Base-by-base conservation (phyloP, 2,113 vertebrate species). In the Seriola quinqueradiata region DNA sequence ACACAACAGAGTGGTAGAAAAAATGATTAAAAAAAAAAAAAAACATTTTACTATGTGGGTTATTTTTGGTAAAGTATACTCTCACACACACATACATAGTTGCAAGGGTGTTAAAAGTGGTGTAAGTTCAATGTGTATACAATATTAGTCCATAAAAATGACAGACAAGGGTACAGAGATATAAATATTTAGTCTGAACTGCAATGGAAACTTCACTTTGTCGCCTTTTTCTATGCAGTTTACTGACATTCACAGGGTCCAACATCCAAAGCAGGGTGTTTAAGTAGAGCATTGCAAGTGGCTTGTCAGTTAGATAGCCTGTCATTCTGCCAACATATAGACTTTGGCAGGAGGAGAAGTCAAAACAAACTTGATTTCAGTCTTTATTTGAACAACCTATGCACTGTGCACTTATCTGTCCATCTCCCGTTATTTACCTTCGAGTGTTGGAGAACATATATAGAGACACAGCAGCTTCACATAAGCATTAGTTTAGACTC, bases 321-420 rank as follows among this genome's bases (percentile, higher is more conserved):
- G 42, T 81, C 42, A 71, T 36, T 76, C 60, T 59, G 66, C 80
- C 52, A 71, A 36, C 0, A 1, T 55, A 40, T 16, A 57, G 61
- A 23, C 36, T 64, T 61, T 61, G 57, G 16, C 25, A 78, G 8
- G 40, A 66, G 28, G 36, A 65, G 63, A 75, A 40, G 70, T 75
- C 81, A 57, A 86, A 89, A 85, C 87, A 88, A 75, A 87, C 67
- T 13, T 10, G 40, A 77, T 79, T 72, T 38, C 82, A 19, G 42
- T n/a, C 75, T 28, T 63, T 59, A 17, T 72, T 68, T 77, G 83
- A 91, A 83, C 78, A 87, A 73, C 38, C 40, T 48, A 0, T 0
- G 67, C 17, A 28, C 8, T 55, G 21, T 66, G 55, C 67, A 38
- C 17, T 60, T 14, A 46, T 70, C 46, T 42, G 48, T 40, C 68